These are phyloP conservation scores for Hyposoter dolosus DNA, from an alignment of 2,888 invertebrate species.

Conservation along the genomic window DNA sequence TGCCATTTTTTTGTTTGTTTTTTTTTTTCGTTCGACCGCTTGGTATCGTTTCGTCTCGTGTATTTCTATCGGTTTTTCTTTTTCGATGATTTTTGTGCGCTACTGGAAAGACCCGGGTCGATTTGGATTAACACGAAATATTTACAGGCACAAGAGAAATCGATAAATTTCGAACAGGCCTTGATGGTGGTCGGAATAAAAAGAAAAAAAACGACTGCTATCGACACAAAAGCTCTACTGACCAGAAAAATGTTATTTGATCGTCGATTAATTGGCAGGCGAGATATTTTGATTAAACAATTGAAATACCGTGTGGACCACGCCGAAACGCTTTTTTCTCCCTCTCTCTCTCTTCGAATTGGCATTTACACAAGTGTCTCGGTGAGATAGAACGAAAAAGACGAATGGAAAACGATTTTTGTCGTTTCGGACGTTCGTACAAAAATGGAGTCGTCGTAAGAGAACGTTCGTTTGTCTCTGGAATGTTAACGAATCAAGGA, in stretches of 20 bases:
- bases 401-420: background rate
- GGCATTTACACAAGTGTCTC: background rate
- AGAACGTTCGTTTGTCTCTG: constrained; percentile 24
- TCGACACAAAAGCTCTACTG: constrained; percentile 1
- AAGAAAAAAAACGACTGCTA: background rate
- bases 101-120: background rate
- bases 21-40: background rate
- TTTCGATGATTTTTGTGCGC: background rate
- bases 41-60: background rate
- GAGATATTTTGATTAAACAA: background rate
- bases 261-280: background rate
- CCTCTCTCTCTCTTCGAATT: constrained; percentile 26
- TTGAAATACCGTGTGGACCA: background rate
- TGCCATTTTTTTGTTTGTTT: background rate
- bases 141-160: background rate
- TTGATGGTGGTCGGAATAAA: background rate
- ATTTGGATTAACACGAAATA: background rate
- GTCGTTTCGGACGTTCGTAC: background rate
- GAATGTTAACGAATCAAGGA: constrained; percentile 65
- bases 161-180: background rate
- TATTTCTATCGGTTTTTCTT: background rate
- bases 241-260: background rate
- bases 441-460: background rate
- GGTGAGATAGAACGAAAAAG: background rate
- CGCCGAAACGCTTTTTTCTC: background rate